Evolutionary conservation across 92 coral and sea anemone species (phyloP), one percentile per base, ranked within the genome.

Genomic region (Phenganax marumi): DNA sequence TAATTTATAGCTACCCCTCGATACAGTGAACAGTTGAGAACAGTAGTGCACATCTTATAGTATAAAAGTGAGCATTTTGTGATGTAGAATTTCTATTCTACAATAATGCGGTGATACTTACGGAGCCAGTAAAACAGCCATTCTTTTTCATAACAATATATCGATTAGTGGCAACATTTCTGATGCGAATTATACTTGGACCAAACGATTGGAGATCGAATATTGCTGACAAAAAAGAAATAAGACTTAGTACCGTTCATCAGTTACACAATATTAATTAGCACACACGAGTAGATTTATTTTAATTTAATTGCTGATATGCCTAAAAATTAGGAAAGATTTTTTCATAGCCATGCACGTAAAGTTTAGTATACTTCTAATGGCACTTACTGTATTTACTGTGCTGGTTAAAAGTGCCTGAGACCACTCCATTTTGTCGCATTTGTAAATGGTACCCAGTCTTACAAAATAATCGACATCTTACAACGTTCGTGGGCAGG

Each of bases 201-300:
- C 95, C 98, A 79, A 92, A 94, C 14, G 97, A 94, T 86, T 94
- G 98, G 91, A 94, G 85, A 83, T 94, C 98, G 63, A 94, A 94
- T 33, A 81, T 19, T 13, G 90, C 98, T 76, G 0, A n/a, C n/a
- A 33, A 33, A 33, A 33, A 33, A 33, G 3, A 33, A 33, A 1
- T 33, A 33, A 5, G 43, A n/a, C n/a, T n/a, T n/a, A n/a, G n/a
- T 6, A 8, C 58, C 8, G 46, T 22, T 26, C 17, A 57, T 12
- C 72, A 61, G 22, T 51, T 70, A 50, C 19, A 65, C 24, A 10
- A 9, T 50, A 25, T 12, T 8, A 25, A 49, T 78, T 13, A 48
- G 43, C 18, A 5, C 5, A 43, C 10, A n/a, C 52, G 39, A 4
- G 22, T 60, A 6, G n/a, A 46, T 17, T 47, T 8, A 33, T 10